Evolutionary conservation across 2,113 vertebrate species (phyloP).

Genomic region (Centropus unirufus): DNA sequence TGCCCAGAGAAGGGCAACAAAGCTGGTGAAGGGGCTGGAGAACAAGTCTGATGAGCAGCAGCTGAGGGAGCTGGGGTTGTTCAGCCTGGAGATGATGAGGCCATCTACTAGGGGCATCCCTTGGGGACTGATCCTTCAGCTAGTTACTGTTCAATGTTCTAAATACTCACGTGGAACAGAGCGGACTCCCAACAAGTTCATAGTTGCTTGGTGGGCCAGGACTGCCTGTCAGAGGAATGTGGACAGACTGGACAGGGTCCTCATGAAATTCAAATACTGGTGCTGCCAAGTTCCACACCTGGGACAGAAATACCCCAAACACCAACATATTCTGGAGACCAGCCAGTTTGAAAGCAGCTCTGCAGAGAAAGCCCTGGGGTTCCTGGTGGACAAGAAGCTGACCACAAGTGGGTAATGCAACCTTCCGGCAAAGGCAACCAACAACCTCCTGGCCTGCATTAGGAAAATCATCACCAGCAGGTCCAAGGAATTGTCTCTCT

Average conservation of each 20-base stretch:
- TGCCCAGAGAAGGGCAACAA: too few relatives aligned
- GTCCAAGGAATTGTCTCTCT: not conserved
- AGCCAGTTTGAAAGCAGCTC: not conserved
- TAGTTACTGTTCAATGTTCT: not conserved
- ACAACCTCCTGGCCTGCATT: not conserved
- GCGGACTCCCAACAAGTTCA: not conserved
- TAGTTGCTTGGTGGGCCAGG: not conserved
- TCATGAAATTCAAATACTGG: not conserved
- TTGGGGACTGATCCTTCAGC: not conserved
- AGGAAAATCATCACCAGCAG: not conserved
- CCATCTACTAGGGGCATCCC: not conserved
- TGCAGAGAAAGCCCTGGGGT: not conserved
- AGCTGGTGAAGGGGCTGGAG: too few relatives aligned
- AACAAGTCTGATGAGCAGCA: too few relatives aligned
- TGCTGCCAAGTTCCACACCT: not conserved
- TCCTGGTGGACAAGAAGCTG: not conserved
- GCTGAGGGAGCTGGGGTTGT: too few relatives aligned
- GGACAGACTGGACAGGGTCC: not conserved
- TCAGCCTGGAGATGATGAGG: too few relatives aligned
- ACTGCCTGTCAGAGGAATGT: not conserved
- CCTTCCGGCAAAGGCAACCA: not conserved
- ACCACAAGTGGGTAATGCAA: not conserved
- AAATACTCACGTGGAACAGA: not conserved
- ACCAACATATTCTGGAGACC: not conserved
- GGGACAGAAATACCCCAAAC: not conserved